Evolutionary conservation across 30 jellyfish, hydroid and myxozoan species (phyloP), one percentile per base, ranked within the genome.

Genomic region (Turritopsis rubra): DNA sequence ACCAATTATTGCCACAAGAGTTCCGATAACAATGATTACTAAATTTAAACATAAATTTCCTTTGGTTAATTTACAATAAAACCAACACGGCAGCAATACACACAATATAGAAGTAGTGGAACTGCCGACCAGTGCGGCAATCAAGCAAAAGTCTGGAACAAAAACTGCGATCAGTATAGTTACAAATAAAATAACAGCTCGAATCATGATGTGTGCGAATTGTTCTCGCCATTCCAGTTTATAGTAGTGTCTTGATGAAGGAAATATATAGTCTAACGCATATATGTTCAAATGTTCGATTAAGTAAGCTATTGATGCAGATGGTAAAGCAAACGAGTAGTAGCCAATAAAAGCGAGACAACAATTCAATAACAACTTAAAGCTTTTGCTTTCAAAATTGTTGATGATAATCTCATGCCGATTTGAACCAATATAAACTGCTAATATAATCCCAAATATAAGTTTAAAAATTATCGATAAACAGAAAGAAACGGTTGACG

Each of bases 341-440:
- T 84, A 85, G 27, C 96, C 96, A 75, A 93, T 89, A 8, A 72
- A 71, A 24, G 96, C 96, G 75, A 89, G 75, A 18, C 83, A 76
- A 20, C 94, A 88, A 52, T 84, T 93, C 3, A 86, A 65, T 18
- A 71, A 53, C 21, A 72, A 70, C 53, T 78, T 83, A 52, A 89
- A 79, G 20, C 73, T 53, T 1, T 77, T 53, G 41, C 20, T 81
- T 29, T 18, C 75, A 16, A 84, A n/a, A n/a, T n/a, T 75, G 81
- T 89, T 89, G 84, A 70, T 80, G 21, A 93, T 89, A 3, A 89
- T 85, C 52, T 93, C 73, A 7, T 76, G 72, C 27, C 94, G 94
- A 71, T 79, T 84, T 41, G 60, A 41, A 41, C 9, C 60, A 41
- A 41, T 41, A 66, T 79, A 90, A 79, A 89, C 85, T 20, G 96